Evolutionary conservation across 2,888 invertebrate species (phyloP).

Genomic region (Lysandra bellargus): DNA sequence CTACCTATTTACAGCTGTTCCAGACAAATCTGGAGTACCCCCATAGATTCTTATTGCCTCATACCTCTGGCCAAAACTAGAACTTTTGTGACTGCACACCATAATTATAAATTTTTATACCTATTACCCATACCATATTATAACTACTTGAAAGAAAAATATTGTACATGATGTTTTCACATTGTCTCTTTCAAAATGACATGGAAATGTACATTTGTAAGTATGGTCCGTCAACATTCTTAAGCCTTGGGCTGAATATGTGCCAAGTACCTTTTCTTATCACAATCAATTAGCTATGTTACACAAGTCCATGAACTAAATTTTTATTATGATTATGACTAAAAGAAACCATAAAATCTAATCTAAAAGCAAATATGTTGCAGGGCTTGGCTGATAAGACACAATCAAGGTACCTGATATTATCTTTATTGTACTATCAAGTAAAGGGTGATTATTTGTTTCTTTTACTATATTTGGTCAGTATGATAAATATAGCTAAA

Average conservation of each 20-base stretch:
- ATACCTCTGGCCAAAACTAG: no score
- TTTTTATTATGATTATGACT: constrained; percentile 46
- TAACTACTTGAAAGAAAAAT: no score
- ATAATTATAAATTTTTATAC: no score
- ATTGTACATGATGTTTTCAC: no score
- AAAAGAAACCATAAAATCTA: constrained; percentile 58
- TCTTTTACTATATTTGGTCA: neutral
- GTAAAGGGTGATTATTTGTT: neutral
- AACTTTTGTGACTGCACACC: no score
- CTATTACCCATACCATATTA: no score
- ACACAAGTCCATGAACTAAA: constrained; percentile 63
- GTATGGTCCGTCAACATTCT: neutral
- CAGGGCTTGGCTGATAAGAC: constrained; percentile 63
- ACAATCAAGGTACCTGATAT: constrained; percentile 36
- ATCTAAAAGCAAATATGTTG: constrained; percentile 66
- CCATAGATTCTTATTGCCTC: no score
- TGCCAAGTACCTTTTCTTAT: constrained; percentile 13
- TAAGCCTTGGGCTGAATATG: neutral
- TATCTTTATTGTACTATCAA: constrained; percentile 2
- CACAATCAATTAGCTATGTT: constrained; percentile 35
- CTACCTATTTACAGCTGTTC: no score
- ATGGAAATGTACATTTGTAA: neutral
- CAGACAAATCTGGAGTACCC: no score
- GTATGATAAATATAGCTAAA: neutral
- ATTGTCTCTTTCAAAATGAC: neutral